A percentile compares a stretch with the other conserved stretches of the same genome.
Conservation (phyloP, 2,888 invertebrate genomes). For the Scaptodrosophila latifasciaeformis region DNA sequence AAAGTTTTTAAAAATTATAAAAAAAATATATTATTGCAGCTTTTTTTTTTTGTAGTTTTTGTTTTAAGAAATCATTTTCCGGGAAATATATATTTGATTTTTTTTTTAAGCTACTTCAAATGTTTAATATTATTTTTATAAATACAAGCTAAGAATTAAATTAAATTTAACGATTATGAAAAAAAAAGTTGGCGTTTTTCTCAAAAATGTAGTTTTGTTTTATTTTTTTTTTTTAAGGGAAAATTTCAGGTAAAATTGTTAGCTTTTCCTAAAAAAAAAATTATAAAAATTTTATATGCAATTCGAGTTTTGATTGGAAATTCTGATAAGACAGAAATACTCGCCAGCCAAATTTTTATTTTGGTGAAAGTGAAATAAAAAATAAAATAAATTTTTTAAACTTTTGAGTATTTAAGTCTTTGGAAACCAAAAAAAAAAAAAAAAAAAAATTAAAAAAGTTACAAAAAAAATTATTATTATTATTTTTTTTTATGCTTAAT, state of each 20-base stretch:
- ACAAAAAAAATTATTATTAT: too few species aligned
- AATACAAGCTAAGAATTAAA: conserved; percentile 53
- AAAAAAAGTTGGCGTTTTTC: too few species aligned
- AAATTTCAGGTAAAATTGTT: conserved; percentile 17
- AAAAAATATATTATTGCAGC: conserved; percentile 26
- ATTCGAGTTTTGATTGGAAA: conserved; percentile 75
- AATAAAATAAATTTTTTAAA: too few species aligned
- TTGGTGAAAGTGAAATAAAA: too few species aligned
- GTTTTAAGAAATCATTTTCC: too few species aligned
- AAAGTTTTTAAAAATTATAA: too few species aligned
- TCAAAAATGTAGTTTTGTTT: conserved; percentile 19
- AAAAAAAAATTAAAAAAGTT: too few species aligned
- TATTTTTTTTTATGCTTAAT: conserved; percentile 48
- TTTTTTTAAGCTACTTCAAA: conserved; percentile 13
- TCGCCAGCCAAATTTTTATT: too few species aligned
- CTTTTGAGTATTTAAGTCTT: too few species aligned
- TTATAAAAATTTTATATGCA: conserved; percentile 25
- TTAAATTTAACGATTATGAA: conserved; percentile 46
- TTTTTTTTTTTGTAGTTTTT: conserved; percentile 20
- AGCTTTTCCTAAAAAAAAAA: too few species aligned
- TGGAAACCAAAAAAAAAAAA: too few species aligned
- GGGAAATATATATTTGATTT: conserved; percentile 2
- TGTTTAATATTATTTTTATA: conserved; percentile 38
- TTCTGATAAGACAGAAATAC: too few species aligned
- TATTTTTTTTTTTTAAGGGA: conserved; percentile 9